These are phyloP conservation scores for Ophioninae sp. DNA, from an alignment of 2,888 invertebrate genomes.

Conservation along the genomic window DNA sequence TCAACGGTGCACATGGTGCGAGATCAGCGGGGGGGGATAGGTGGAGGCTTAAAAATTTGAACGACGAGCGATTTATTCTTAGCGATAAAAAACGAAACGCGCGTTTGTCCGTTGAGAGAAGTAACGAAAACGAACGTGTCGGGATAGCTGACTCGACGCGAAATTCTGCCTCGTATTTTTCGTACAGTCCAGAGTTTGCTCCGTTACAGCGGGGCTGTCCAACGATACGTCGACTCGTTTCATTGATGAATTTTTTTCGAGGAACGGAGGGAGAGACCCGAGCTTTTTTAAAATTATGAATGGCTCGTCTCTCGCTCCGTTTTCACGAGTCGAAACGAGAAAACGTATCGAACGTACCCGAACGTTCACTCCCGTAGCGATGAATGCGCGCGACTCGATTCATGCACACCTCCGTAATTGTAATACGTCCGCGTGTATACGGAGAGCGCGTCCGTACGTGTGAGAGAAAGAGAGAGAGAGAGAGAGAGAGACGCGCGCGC, in stretches of 20 bases:
- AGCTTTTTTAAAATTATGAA: constrained; percentile 74
- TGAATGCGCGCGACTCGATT: no score
- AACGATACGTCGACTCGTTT: constrained; percentile 27
- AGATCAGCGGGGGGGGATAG: no score
- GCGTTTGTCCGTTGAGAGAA: background rate
- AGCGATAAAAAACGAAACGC: background rate
- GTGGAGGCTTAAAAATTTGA: no score
- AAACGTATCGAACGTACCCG: background rate
- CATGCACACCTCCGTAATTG: background rate
- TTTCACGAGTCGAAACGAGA: constrained; percentile 42
- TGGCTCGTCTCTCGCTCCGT: constrained; percentile 74
- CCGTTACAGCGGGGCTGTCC: constrained; percentile 42
- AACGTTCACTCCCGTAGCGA: no score
- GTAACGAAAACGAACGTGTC: background rate
- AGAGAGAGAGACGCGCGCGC: background rate
- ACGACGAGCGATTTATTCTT: background rate
- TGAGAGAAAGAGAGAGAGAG: no score
- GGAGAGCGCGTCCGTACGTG: no score
- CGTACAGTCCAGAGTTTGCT: constrained; percentile 13
- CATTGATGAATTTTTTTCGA: constrained; percentile 54
- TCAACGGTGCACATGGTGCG: no score
- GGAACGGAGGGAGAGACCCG: constrained; percentile 28
- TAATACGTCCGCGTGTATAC: background rate
- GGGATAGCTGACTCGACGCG: constrained; percentile 40
- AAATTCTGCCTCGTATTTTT: constrained; percentile 31